These are phyloP conservation scores for Drosophila pectinifera DNA, from an alignment of 1,140 invertebrate species.

Conservation along the genomic window DNA sequence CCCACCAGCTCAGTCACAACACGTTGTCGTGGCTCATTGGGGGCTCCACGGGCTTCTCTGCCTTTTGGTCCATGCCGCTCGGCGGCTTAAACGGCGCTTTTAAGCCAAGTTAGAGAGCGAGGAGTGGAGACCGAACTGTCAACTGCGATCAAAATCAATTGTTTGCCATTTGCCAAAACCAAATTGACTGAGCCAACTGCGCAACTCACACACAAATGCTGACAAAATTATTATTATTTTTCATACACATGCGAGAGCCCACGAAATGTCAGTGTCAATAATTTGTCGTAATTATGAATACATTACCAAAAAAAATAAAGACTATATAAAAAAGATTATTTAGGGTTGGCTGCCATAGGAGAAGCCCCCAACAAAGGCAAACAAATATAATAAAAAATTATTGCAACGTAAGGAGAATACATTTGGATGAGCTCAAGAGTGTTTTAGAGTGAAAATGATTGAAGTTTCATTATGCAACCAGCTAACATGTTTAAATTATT, in stretches of 20 bases:
- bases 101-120: constrained; percentile 50
- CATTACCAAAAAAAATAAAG: constrained; percentile 23
- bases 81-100: constrained; percentile 61
- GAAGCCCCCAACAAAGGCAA: constrained; percentile 63
- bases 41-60: constrained; percentile 5
- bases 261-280: constrained; percentile 54
- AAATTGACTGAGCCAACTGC: constrained; percentile 48
- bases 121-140: constrained; percentile 51
- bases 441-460: constrained; percentile 79
- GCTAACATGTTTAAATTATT: not conserved
- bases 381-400: constrained; percentile 82
- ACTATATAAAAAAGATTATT: constrained; percentile 40
- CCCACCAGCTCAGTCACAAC: constrained; percentile 58
- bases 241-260: constrained; percentile 21
- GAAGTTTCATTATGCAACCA: constrained; percentile 10
- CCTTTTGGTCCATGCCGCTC: constrained; percentile 60
- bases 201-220: constrained; percentile 48
- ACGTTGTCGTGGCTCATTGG: constrained; percentile 39
- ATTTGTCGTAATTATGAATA: constrained; percentile 34
- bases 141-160: constrained; percentile 73
- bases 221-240: constrained; percentile 40
- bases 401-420: constrained; percentile 63
- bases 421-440: constrained; percentile 66
- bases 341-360: constrained; percentile 40
- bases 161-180: constrained; percentile 56